These are phyloP conservation scores for Dicaeum eximium DNA, from an alignment of 2,113 vertebrate species.

Conservation along the genomic window DNA sequence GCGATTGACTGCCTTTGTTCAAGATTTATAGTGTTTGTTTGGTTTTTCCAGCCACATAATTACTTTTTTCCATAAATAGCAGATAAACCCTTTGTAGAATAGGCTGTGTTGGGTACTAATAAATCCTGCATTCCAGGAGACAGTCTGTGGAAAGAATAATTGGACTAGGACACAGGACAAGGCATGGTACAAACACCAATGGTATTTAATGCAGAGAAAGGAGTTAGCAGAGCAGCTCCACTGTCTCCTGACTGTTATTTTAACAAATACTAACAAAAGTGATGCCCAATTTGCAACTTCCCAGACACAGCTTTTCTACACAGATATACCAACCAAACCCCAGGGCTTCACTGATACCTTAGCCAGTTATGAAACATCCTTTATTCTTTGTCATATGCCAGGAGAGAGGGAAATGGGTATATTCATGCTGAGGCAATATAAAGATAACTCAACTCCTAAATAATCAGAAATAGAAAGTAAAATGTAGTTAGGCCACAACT, in stretches of 20 bases:
- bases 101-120: not conserved
- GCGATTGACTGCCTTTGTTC: not conserved
- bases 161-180: not conserved
- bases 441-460: not conserved
- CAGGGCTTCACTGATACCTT: not conserved
- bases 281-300: not conserved
- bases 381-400: not conserved
- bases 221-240: not conserved
- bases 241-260: not conserved
- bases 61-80: not conserved
- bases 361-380: not conserved
- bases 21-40: slow-evolving; percentile 8
- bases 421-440: not conserved
- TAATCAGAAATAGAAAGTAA: not conserved
- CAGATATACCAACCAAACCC: not conserved
- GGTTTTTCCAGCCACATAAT: not conserved
- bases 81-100: not conserved
- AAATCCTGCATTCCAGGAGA: not conserved
- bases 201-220: not conserved
- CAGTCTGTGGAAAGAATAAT: not conserved
- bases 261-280: not conserved
- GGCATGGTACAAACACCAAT: not conserved
- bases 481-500: not conserved
- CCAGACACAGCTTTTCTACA: not conserved
- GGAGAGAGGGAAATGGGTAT: not conserved